Evolutionary conservation across 2,797 vertebrate genomes (phyloP).

Genomic region (Phrynocephalus vlangalii): DNA sequence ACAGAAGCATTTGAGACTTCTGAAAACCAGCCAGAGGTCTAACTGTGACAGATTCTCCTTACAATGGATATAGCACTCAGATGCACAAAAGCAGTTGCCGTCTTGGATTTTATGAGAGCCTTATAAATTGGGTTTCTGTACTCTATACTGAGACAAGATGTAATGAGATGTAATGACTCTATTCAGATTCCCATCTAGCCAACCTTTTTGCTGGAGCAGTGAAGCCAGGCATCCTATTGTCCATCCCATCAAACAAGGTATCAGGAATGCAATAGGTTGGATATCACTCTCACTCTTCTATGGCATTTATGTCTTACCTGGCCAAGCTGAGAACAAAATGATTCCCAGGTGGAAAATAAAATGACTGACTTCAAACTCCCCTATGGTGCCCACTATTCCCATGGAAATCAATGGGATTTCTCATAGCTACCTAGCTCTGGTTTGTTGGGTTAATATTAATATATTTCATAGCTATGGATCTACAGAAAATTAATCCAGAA

Average conservation of each 20-base stretch:
- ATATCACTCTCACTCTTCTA: background rate
- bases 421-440: background rate
- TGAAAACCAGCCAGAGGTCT: slow-evolving; percentile 8
- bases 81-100: background rate
- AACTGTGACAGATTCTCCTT: background rate
- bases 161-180: background rate
- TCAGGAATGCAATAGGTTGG: background rate
- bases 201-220: background rate
- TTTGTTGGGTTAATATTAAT: background rate
- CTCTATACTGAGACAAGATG: background rate
- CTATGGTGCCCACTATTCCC: background rate
- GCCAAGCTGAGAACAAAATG: background rate
- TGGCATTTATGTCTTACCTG: background rate
- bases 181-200: background rate
- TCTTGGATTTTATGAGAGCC: background rate
- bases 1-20: slow-evolving; percentile 14
- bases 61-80: background rate
- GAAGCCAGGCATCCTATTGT: background rate
- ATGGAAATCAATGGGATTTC: background rate
- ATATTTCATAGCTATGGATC: background rate
- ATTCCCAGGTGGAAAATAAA: background rate
- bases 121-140: background rate
- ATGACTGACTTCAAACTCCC: background rate
- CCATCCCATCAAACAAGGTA: background rate
- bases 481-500: background rate